Evolutionary conservation across 2,113 vertebrate genomes (phyloP).

Genomic region (Planiliza haematocheilus): DNA sequence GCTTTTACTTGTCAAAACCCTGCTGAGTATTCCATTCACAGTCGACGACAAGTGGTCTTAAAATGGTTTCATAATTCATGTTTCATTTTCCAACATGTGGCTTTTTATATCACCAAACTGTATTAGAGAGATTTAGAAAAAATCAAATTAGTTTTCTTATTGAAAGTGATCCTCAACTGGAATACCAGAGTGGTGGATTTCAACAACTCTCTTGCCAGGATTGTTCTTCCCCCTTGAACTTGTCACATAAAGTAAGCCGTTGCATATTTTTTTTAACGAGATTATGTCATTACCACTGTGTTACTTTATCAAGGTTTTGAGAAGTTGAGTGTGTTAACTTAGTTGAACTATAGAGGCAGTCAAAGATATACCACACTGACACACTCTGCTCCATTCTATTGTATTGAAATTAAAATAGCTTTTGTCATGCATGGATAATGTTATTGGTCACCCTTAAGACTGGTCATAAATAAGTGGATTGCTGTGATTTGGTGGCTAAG

Average conservation of each 20-base stretch:
- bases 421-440: background rate
- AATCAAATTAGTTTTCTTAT: slow-evolving; percentile 27
- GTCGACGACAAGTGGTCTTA: slow-evolving; percentile 41
- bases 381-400: no score
- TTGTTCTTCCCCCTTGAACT: background rate
- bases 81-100: slow-evolving; percentile 47
- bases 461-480: background rate
- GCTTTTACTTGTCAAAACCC: slow-evolving; percentile 62
- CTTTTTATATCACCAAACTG: slow-evolving; percentile 41
- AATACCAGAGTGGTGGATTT: slow-evolving; percentile 15
- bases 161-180: slow-evolving; percentile 27
- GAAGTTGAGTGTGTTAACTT: no score
- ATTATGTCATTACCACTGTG: background rate
- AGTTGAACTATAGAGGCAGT: no score
- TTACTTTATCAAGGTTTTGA: background rate
- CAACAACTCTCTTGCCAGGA: slow-evolving; percentile 1
- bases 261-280: background rate
- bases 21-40: slow-evolving; percentile 51
- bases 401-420: background rate
- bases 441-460: no score
- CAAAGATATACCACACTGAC: no score
- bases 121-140: slow-evolving; percentile 51
- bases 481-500: no score
- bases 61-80: slow-evolving; percentile 64
- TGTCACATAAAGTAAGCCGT: background rate